Conservation (phyloP, 2,797 vertebrate genomes). For the Aphelocoma californica region DNA sequence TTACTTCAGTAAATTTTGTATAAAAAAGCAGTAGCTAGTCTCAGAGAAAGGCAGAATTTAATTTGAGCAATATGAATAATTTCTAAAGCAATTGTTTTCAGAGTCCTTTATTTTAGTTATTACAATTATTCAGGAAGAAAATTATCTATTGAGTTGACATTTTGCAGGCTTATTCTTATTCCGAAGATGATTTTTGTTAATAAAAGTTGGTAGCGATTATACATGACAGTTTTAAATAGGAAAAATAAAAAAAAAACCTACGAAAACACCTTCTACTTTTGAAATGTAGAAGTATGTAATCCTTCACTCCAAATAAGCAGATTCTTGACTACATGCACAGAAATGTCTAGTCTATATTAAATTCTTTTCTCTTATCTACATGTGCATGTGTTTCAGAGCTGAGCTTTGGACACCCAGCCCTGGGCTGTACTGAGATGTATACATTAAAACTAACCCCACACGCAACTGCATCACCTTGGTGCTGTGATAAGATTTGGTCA, state of each 20-base stretch:
- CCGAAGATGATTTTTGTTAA: not conserved
- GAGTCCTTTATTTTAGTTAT: not conserved
- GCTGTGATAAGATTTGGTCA: not conserved
- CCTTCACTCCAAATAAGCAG: not conserved
- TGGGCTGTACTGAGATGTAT: not conserved
- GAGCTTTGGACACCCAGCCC: not conserved
- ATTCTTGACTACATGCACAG: not conserved
- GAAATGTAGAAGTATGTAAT: not conserved
- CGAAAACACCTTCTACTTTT: not conserved
- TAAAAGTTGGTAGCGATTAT: not conserved
- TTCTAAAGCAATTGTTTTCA: not conserved
- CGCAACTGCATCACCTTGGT: accelerated
- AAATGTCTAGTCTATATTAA: not conserved
- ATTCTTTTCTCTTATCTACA: not conserved
- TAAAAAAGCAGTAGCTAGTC: not conserved
- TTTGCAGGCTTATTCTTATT: not conserved
- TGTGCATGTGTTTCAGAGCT: not conserved
- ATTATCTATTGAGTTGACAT: not conserved
- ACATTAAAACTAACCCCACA: not conserved
- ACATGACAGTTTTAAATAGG: not conserved
- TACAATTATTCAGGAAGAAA: not conserved
- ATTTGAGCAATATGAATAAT: not conserved
- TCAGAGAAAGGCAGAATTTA: not conserved
- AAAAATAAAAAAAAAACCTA: not conserved
- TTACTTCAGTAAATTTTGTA: not conserved